These are phyloP conservation scores for Sebastes miniatus DNA, from an alignment of 2,797 vertebrate genomes.

Conservation along the genomic window DNA sequence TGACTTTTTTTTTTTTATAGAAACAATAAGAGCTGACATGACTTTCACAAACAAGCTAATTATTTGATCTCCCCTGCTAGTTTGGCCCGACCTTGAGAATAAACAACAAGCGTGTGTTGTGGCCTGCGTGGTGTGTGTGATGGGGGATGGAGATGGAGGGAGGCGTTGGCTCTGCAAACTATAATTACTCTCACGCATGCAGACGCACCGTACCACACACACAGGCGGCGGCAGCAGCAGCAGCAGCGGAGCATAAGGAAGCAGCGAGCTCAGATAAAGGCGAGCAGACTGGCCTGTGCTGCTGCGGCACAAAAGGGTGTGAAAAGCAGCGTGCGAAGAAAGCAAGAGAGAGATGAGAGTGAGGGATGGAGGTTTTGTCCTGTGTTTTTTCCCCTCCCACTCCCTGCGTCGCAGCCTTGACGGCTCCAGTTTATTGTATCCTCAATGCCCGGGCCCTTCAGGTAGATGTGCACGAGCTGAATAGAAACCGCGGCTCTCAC, in stretches of 20 bases:
- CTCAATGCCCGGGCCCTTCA: slow-evolving; percentile 49
- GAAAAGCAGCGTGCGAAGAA: slow-evolving; percentile 61
- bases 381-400: slow-evolving; percentile 29
- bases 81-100: slow-evolving; percentile 63
- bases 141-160: background rate
- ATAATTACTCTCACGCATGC: slow-evolving; percentile 62
- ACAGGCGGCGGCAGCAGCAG: background rate
- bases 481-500: slow-evolving; percentile 18
- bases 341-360: slow-evolving; percentile 52
- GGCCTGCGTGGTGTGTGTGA: slow-evolving; percentile 2
- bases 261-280: slow-evolving; percentile 53
- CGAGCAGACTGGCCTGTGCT: slow-evolving; percentile 34
- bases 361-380: slow-evolving; percentile 63
- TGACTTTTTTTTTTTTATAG: background rate
- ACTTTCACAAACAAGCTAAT: slow-evolving; percentile 58
- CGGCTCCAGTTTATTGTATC: slow-evolving; percentile 47
- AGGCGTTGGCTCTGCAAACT: slow-evolving; percentile 30
- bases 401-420: slow-evolving; percentile 42
- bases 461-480: slow-evolving; percentile 39
- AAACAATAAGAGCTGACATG: slow-evolving; percentile 34
- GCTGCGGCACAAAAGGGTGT: slow-evolving; percentile 64
- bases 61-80: slow-evolving; percentile 50
- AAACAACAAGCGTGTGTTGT: slow-evolving; percentile 44
- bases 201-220: slow-evolving; percentile 43
- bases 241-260: slow-evolving; percentile 46